Conservation (phyloP, 1,140 invertebrate species). For the Xylocopa sonorina region DNA sequence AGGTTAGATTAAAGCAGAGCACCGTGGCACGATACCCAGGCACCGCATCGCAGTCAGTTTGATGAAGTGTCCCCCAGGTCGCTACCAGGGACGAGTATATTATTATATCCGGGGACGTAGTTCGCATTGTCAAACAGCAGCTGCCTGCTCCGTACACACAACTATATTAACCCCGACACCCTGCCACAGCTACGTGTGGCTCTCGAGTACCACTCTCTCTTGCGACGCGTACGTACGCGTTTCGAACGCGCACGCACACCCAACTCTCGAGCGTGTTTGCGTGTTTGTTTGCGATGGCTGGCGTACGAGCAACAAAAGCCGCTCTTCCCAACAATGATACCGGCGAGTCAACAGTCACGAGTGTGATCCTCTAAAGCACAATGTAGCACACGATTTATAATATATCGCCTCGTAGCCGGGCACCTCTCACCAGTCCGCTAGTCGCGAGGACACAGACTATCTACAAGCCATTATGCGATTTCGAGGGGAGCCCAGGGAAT, state of each 20-base stretch:
- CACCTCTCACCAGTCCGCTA: conserved; percentile 55
- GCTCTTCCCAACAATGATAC: conserved; percentile 77
- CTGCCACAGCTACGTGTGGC: conserved; percentile 39
- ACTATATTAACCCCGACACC: conserved; percentile 77
- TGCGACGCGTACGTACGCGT: conserved; percentile 3
- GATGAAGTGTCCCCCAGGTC: conserved; percentile 74
- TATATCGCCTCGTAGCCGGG: conserved; percentile 68
- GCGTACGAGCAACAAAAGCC: conserved; percentile 74
- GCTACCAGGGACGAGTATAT: conserved; percentile 75
- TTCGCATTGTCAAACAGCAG: conserved; percentile 79
- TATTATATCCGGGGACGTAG: conserved; percentile 77
- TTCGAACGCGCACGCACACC: neutral
- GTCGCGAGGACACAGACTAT: conserved; percentile 54
- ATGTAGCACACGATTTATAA: conserved; percentile 81
- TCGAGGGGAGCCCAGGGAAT: conserved; percentile 43
- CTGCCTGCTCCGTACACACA: conserved; percentile 72
- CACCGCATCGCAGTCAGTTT: conserved; percentile 74
- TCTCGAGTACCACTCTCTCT: neutral
- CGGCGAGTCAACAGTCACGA: conserved; percentile 80
- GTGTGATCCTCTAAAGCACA: conserved; percentile 77
- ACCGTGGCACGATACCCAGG: conserved; percentile 30
- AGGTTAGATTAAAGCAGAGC: conserved; percentile 54
- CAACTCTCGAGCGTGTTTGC: conserved; percentile 51
- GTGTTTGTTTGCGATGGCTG: conserved; percentile 79
- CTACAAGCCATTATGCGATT: conserved; percentile 59